Evolutionary conservation across 2,797 vertebrate species (phyloP).

Genomic region (Rhinella marina): DNA sequence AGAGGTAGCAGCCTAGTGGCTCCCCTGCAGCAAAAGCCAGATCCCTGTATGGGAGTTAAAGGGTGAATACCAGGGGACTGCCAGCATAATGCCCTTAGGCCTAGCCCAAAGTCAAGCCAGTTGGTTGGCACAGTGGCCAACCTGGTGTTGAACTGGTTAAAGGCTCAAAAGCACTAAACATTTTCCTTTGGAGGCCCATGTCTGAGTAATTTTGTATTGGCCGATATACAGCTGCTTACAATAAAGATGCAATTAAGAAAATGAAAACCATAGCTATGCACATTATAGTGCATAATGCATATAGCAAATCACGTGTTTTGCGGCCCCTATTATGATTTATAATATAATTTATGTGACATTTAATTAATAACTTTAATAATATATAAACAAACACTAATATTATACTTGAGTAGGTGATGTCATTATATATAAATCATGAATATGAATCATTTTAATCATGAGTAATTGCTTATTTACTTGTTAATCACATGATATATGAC

Average conservation of each 20-base stretch:
- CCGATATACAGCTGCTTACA: not conserved
- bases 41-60: too few relatives aligned
- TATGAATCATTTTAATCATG: not conserved
- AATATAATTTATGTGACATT: not conserved
- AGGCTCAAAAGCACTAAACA: too few relatives aligned
- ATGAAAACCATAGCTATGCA: not conserved
- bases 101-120: too few relatives aligned
- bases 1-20: too few relatives aligned
- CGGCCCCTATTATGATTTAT: not conserved
- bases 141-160: too few relatives aligned
- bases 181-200: too few relatives aligned
- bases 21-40: too few relatives aligned
- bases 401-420: not conserved
- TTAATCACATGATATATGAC: conserved; percentile 18
- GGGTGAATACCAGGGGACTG: too few relatives aligned
- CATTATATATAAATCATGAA: not conserved
- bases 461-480: conserved; percentile 17
- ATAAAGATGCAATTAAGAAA: not conserved
- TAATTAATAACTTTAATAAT: not conserved
- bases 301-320: not conserved
- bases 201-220: not conserved
- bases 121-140: too few relatives aligned
- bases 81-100: too few relatives aligned
- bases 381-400: not conserved
- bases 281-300: not conserved